These are phyloP conservation scores for Halcyon badia DNA, from an alignment of 2,797 vertebrate genomes.

Conservation along the genomic window DNA sequence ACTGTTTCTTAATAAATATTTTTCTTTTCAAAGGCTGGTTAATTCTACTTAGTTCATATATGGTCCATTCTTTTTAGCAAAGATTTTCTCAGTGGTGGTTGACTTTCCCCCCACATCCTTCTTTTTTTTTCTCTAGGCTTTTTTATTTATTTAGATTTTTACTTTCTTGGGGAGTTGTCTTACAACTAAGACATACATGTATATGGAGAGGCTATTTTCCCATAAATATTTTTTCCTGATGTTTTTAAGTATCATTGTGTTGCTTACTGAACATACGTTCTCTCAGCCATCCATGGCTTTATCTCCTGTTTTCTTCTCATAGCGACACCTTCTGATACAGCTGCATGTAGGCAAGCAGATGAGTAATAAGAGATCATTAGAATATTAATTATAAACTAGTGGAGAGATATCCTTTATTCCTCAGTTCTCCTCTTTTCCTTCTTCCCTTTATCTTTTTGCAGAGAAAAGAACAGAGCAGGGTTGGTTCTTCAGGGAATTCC, in stretches of 20 bases:
- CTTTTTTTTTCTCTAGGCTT: background rate
- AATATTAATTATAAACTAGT: background rate
- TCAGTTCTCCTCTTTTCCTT: background rate
- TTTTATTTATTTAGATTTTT: background rate
- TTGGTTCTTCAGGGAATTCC: background rate
- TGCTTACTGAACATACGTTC: background rate
- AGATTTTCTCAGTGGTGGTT: background rate
- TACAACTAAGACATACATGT: background rate
- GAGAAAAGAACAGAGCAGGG: background rate
- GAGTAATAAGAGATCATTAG: background rate
- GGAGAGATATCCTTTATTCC: background rate
- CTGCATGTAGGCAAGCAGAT: background rate
- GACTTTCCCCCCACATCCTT: background rate
- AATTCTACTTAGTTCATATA: background rate
- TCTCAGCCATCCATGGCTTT: background rate
- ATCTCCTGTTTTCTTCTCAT: background rate
- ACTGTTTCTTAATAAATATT: background rate
- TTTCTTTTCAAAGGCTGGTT: background rate
- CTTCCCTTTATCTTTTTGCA: background rate
- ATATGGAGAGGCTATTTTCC: background rate
- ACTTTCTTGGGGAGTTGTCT: background rate
- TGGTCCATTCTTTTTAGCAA: background rate
- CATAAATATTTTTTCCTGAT: background rate
- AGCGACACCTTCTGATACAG: background rate
- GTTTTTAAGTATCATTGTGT: background rate